Conservation (phyloP, 2,113 vertebrate genomes). For the Caretta caretta region DNA sequence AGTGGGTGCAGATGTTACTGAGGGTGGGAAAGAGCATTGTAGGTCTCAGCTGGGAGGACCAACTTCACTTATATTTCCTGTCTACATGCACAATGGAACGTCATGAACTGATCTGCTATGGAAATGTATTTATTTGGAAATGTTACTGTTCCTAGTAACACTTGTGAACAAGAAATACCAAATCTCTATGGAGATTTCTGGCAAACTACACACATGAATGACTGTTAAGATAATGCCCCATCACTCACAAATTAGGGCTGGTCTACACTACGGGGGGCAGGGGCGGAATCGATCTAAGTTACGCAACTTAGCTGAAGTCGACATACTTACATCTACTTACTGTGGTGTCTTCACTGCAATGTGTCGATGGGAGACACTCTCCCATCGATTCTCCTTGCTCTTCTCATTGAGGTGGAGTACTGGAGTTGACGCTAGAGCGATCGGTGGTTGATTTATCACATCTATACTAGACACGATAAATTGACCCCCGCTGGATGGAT, state of each 20-base stretch:
- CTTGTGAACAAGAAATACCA: not conserved
- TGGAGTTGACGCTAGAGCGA: too few relatives aligned
- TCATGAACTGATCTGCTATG: not conserved
- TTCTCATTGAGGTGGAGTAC: too few relatives aligned
- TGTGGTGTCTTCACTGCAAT: too few relatives aligned
- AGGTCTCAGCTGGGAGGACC: not conserved
- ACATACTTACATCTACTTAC: too few relatives aligned
- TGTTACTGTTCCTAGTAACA: not conserved
- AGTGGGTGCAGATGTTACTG: not conserved
- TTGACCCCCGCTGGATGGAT: too few relatives aligned
- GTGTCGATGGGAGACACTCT: too few relatives aligned
- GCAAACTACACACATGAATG: not conserved
- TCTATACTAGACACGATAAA: too few relatives aligned
- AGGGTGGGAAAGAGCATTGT: not conserved
- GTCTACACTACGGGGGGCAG: too few relatives aligned
- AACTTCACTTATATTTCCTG: not conserved
- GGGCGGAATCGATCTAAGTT: too few relatives aligned
- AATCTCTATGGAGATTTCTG: not conserved
- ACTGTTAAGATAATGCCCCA: not conserved
- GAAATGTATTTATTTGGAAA: not conserved
- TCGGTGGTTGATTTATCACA: too few relatives aligned
- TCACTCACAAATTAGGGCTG: not conserved
- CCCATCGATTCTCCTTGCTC: too few relatives aligned
- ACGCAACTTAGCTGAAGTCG: too few relatives aligned
- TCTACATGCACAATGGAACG: not conserved